Evolutionary conservation across 2,888 invertebrate genomes (phyloP).

Genomic region (Lissocephala sabroskyi): DNA sequence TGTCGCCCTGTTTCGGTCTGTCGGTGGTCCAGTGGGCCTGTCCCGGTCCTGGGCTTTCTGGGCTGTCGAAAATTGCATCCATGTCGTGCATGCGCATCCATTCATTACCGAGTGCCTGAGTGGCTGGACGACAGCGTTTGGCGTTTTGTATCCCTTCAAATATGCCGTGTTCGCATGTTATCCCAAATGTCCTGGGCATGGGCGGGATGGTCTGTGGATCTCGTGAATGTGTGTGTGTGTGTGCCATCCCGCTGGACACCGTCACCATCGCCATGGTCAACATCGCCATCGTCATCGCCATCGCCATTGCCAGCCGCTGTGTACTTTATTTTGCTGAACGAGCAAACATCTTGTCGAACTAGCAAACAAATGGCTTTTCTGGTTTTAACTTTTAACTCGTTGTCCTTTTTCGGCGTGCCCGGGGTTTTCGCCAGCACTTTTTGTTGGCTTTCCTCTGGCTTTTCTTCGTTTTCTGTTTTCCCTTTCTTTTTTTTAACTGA

Average conservation of each 20-base stretch:
- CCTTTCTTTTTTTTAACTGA: not conserved
- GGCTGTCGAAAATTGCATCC: constrained; percentile 58
- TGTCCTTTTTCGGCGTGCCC: constrained; percentile 30
- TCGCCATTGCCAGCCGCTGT: constrained; percentile 40
- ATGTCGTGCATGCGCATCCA: constrained; percentile 61
- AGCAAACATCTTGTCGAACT: constrained; percentile 70
- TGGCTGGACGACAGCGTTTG: constrained; percentile 56
- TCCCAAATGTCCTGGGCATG: constrained; percentile 65
- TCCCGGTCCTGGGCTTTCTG: constrained; percentile 9
- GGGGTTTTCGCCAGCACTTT: not conserved
- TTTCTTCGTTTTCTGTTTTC: not conserved
- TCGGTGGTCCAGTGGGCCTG: not conserved
- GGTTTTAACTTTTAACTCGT: constrained; percentile 62
- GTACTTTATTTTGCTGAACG: constrained; percentile 69
- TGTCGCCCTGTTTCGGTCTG: not conserved
- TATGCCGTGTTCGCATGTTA: constrained; percentile 64
- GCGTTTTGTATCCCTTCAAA: constrained; percentile 63
- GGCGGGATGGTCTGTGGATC: too few species aligned
- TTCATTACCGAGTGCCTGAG: constrained; percentile 52
- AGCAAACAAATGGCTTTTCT: constrained; percentile 70
- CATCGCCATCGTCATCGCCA: too few species aligned
- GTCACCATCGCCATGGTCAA: too few species aligned
- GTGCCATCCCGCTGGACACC: too few species aligned
- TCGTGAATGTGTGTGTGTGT: too few species aligned
- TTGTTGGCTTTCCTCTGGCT: not conserved